Evolutionary conservation across 2,888 invertebrate genomes (phyloP).

Genomic region (Hirtodrosophila histrioides): DNA sequence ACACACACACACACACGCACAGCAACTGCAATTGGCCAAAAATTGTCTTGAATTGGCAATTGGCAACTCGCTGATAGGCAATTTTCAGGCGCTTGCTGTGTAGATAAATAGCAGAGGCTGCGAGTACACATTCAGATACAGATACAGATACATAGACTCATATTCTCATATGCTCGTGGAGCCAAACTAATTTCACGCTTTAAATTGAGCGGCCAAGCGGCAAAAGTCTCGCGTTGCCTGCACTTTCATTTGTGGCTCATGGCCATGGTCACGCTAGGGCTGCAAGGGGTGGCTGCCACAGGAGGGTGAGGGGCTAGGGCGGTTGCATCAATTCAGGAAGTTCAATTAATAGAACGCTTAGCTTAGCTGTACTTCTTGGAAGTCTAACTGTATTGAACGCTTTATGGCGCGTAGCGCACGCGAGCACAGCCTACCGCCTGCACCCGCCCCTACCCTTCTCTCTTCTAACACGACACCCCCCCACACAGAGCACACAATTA

Average conservation of each 20-base stretch:
- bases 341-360: conserved; percentile 81
- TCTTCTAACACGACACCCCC: not conserved
- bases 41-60: conserved; percentile 25
- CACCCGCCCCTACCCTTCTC: not conserved
- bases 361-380: conserved; percentile 64
- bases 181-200: conserved; percentile 81
- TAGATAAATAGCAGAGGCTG: conserved; percentile 11
- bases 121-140: conserved; percentile 10
- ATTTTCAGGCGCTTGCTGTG: conserved; percentile 29
- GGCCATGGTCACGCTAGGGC: conserved; percentile 41
- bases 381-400: conserved; percentile 78
- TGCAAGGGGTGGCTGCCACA: not conserved
- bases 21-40: conserved; percentile 46
- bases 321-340: conserved; percentile 67
- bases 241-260: conserved; percentile 59
- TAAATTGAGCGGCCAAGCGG: conserved; percentile 80
- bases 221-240: conserved; percentile 55
- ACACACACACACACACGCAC: conserved; percentile 1
- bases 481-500: conserved; percentile 55
- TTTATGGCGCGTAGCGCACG: conserved; percentile 79
- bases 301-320: not conserved
- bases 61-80: conserved; percentile 42
- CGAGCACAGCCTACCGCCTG: conserved; percentile 28
- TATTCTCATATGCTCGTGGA: conserved; percentile 1
- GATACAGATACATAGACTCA: conserved; percentile 9